Evolutionary conservation across 1,140 invertebrate species (phyloP), one percentile per base, ranked within the genome.

Genomic region (Proctacanthus coquilletti): DNA sequence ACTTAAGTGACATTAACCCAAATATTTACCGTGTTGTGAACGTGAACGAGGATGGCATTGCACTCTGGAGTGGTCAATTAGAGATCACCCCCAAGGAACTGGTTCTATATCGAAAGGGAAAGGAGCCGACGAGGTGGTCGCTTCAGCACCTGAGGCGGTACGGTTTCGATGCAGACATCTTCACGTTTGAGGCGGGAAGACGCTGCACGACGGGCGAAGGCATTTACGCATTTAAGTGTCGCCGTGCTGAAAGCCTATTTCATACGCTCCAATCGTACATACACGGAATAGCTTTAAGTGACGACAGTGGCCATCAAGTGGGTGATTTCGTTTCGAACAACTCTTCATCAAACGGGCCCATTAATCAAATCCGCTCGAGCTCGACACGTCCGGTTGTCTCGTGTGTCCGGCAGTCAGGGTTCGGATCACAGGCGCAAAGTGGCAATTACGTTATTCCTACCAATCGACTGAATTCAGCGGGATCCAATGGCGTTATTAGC

Each of bases 151-250:
- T 97, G n/a, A 66, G 93, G 18, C 74, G 91, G 40, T 98, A 97
- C 66, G 93, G 94, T 13, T 89, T 87, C 56, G 88, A 95, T 58
- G 75, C 75, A 3, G 85, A 91, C 56, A 69, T 77, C 38, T 98
- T 98, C 57, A 95, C 86, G 42, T 97, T 98, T 62, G 93, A 97
- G 64, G 89, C 88, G 50, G 94, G 93, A 0, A 70, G 92, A 45
- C 70, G 92, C 33, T 96, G 91, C 60, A 77, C 83, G 23, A 95
- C 89, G 1, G 94, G 74, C 3, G 89, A 42, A 46, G 93, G 93
- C 8, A 89, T 97, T 46, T 97, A 92, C 66, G 89, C 87, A 6
- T 98, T 97, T 60, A 80, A 81, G 50, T 95, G 91, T 60, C 69
- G 74, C 33, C 71, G 82, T 57, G 92, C 94, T 18, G 85, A 92